phyloP scores from a whole-genome alignment of 2,113 vertebrate species.

The Albula goreensis region DNA sequence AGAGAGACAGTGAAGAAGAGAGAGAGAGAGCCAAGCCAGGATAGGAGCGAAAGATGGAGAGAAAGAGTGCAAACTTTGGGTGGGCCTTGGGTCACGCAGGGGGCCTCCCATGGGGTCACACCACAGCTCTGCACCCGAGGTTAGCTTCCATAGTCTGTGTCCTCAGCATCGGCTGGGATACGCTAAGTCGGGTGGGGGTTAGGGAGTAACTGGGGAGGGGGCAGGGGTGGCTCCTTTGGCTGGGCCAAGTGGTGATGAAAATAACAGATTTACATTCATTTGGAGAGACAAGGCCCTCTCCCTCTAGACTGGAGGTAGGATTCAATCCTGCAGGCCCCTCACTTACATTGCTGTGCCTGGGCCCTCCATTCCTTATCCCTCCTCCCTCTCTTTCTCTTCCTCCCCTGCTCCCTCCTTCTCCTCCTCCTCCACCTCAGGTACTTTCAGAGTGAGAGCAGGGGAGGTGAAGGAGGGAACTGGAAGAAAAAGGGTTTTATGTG shows the following conservation, averaged over 20 bases:
- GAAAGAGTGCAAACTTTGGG: neutral
- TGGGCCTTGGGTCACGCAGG: too few species aligned
- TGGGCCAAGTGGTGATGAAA: neutral
- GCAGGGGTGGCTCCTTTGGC: too few species aligned
- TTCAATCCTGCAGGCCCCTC: neutral
- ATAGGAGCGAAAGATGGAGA: neutral
- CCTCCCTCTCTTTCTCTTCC: neutral
- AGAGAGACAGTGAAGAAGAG: neutral
- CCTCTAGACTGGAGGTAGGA: neutral
- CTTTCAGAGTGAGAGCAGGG: neutral
- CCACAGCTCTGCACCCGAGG: too few species aligned
- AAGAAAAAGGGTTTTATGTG: neutral
- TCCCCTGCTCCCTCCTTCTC: neutral
- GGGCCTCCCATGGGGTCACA: too few species aligned
- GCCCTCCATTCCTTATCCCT: neutral
- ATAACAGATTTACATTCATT: conserved; percentile 3
- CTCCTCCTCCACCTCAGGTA: neutral
- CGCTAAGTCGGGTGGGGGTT: too few species aligned
- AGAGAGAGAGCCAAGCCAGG: conserved; percentile 1
- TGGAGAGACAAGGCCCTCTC: neutral
- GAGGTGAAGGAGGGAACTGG: neutral
- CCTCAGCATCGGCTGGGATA: neutral
- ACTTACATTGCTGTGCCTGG: neutral
- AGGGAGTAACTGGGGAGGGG: neutral
- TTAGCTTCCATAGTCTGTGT: too few species aligned